Conservation (phyloP, 2,113 vertebrate genomes). For the Pavo muticus region DNA sequence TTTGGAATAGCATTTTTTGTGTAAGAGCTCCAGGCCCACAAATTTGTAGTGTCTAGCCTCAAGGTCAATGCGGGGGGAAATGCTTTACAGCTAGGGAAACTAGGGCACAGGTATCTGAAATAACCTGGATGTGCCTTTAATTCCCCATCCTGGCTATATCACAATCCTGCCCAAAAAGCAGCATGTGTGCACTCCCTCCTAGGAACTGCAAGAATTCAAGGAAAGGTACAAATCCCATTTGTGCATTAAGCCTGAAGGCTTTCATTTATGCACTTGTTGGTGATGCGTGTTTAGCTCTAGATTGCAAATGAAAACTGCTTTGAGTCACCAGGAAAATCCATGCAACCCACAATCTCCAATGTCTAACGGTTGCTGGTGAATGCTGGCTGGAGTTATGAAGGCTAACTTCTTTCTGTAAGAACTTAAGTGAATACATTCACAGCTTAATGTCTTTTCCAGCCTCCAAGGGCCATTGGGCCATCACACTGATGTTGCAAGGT, state of each 20-base stretch:
- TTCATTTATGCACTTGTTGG: not conserved
- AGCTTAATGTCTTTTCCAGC: constrained; percentile 41
- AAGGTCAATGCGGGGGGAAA: not conserved
- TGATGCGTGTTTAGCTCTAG: not conserved
- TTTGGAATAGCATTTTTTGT: not conserved
- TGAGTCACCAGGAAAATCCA: constrained; percentile 34
- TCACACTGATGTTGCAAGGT: not conserved
- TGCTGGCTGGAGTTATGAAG: not conserved
- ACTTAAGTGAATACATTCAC: not conserved
- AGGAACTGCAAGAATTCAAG: not conserved
- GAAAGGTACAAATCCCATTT: not conserved
- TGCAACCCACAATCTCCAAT: not conserved
- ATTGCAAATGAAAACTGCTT: constrained; percentile 28
- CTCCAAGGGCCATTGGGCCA: not conserved
- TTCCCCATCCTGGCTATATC: not conserved
- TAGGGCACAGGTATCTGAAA: not conserved
- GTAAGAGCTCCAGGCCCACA: not conserved
- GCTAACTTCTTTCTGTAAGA: not conserved
- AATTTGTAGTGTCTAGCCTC: not conserved
- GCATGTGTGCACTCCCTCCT: not conserved
- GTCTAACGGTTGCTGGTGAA: not conserved
- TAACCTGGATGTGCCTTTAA: not conserved
- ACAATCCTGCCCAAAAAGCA: not conserved
- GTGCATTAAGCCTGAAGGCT: not conserved
- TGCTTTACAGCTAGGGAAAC: not conserved